Base-by-base conservation (phyloP, 2,888 invertebrate species). In the Merodon equestris region DNA sequence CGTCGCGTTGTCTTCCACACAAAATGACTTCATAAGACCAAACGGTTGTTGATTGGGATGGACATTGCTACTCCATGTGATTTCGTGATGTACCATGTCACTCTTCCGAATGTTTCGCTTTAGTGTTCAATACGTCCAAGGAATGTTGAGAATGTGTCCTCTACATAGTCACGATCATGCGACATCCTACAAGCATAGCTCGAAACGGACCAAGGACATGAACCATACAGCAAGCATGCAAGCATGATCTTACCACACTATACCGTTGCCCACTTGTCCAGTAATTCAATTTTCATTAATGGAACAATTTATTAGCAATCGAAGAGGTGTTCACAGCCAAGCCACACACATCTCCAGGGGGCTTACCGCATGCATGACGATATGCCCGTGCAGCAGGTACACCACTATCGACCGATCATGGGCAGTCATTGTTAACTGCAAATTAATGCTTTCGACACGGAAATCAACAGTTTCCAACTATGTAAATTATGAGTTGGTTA, bases 391-490 rank as follows among this genome's bases (percentile, higher is more conserved):
- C n/a, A 10, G 19, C 10, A n/a, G 44, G 14, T 42, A 13, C 34
- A 10, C 45, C 45, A 13, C 9, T 5, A 48, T 7, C 27, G 27
- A 27, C 27, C 27, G 67, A 73, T 74, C 70, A 68, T 79, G 79
- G 79, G 68, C 68, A 74, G 79, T 68, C 74, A 74, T 79, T 79
- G 79, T 79, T 79, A 74, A 60, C 68, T 70, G 64, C 73, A 79
- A 79, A 79, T 79, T 68, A 79, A 79, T 79, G 79, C 79, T 70
- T 79, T 79, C 74, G 79, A 79, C 74, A 74, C 74, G 79, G 79
- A 79, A 79, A 79, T 79, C 79, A 74, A 79, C 68, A 64, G 58
- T 68, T 50, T 56, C 48, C 64, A 58, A 70, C 68, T 68, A 79
- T 79, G 79, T 61, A 79, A 79, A 79, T 79, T 79, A 79, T 74